These are phyloP conservation scores for Eristalis arbustorum DNA, from an alignment of 2,888 invertebrate species.

Conservation along the genomic window DNA sequence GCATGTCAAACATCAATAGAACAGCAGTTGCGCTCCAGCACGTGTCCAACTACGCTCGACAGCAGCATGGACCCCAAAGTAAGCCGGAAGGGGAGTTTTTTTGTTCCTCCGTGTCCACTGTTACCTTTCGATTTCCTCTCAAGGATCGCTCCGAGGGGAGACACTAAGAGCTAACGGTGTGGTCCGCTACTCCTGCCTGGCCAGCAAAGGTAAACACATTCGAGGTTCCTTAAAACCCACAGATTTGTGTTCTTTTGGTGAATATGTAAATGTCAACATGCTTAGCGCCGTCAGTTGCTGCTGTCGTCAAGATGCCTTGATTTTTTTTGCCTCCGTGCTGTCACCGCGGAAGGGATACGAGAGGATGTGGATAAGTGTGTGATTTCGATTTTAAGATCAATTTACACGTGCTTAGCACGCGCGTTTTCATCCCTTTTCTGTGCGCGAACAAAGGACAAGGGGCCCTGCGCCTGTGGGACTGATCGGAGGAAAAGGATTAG, in stretches of 20 bases:
- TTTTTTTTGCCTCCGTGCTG: constrained; percentile 5
- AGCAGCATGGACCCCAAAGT: constrained; percentile 24
- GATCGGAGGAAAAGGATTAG: constrained; percentile 65
- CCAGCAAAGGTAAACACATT: constrained; percentile 35
- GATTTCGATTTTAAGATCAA: constrained; percentile 48
- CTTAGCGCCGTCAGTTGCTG: constrained; percentile 36
- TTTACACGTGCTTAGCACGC: constrained; percentile 68
- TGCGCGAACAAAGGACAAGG: constrained; percentile 15
- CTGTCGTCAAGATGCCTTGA: neutral
- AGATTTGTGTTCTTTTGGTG: neutral
- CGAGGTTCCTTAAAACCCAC: constrained; percentile 34
- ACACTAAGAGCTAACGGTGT: constrained; percentile 37
- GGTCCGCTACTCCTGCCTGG: constrained; percentile 48
- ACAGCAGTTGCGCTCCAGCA: constrained; percentile 54
- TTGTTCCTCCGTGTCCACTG: neutral
- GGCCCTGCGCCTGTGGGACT: constrained; percentile 14
- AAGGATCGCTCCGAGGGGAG: constrained; percentile 11
- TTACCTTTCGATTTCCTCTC: constrained; percentile 44
- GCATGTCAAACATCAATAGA: constrained; percentile 11
- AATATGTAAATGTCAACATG: constrained; percentile 41
- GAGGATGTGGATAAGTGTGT: constrained; percentile 21
- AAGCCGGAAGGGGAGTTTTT: constrained; percentile 26
- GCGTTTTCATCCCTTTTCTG: constrained; percentile 32
- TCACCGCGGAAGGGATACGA: neutral
- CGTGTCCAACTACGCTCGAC: constrained; percentile 10